phyloP scores from a whole-genome alignment of 2,888 invertebrate species.

The Limnephilus lunatus region DNA sequence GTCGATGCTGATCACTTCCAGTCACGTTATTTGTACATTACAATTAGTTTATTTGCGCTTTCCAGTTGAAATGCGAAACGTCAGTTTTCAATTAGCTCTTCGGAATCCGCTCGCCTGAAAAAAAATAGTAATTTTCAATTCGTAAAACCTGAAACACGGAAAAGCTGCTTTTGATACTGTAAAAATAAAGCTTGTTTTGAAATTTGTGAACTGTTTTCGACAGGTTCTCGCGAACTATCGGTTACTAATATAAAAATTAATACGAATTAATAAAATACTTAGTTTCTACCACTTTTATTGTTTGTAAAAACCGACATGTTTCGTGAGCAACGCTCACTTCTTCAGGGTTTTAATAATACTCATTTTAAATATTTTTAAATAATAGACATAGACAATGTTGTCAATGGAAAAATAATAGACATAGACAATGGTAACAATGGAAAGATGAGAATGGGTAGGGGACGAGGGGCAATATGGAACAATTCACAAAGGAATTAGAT shows the following conservation, averaged over 20 bases:
- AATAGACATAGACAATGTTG: no score
- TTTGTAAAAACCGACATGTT: no score
- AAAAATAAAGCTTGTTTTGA: not conserved
- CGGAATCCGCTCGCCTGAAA: not conserved
- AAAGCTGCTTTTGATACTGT: not conserved
- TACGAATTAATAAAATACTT: no score
- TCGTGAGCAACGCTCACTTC: no score
- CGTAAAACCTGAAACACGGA: not conserved
- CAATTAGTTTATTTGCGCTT: not conserved
- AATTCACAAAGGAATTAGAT: no score
- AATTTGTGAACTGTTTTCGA: not conserved
- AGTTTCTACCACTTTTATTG: no score
- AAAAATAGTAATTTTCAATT: not conserved
- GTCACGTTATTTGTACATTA: not conserved
- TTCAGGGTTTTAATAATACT: no score
- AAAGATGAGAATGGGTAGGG: no score
- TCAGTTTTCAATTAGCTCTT: not conserved
- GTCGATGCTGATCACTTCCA: not conserved
- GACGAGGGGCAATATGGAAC: no score
- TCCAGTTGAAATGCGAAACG: not conserved
- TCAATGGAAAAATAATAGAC: no score
- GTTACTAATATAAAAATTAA: not conserved
- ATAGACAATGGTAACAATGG: no score
- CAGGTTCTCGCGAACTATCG: not conserved
- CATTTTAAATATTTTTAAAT: no score